phyloP scores from a whole-genome alignment of 2,113 vertebrate species.

The Scortum barcoo region DNA sequence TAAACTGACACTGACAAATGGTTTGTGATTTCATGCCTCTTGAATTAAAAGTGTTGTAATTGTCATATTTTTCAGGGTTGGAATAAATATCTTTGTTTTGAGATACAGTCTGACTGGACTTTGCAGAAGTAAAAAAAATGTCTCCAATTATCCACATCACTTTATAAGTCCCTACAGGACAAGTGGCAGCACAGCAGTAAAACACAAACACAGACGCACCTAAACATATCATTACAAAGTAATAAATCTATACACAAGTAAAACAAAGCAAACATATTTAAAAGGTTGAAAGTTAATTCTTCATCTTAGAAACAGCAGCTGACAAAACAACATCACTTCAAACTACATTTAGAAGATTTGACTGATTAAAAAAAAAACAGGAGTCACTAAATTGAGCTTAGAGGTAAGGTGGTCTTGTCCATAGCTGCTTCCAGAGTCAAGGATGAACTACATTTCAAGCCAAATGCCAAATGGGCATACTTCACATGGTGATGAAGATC shows the following conservation, averaged over 20 bases:
- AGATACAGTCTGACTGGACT: too few species aligned
- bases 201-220: not conserved
- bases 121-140: not conserved
- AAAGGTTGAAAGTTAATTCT: not conserved
- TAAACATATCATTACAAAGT: not conserved
- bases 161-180: not conserved
- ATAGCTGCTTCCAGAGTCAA: not conserved
- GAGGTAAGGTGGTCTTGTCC: not conserved
- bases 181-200: not conserved
- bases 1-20: slow-evolving; percentile 60
- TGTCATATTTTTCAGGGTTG: not conserved
- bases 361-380: not conserved
- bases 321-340: not conserved
- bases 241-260: not conserved
- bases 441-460: not conserved
- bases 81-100: not conserved
- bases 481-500: not conserved
- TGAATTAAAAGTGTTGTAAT: slow-evolving; percentile 19
- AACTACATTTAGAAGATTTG: too few species aligned
- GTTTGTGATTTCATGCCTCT: not conserved
- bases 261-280: not conserved
- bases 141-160: not conserved
- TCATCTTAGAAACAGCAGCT: not conserved
- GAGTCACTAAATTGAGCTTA: not conserved
- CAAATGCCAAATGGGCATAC: not conserved